phyloP scores from a whole-genome alignment of 2,113 vertebrate genomes.

The Paracanthobrama guichenoti region DNA sequence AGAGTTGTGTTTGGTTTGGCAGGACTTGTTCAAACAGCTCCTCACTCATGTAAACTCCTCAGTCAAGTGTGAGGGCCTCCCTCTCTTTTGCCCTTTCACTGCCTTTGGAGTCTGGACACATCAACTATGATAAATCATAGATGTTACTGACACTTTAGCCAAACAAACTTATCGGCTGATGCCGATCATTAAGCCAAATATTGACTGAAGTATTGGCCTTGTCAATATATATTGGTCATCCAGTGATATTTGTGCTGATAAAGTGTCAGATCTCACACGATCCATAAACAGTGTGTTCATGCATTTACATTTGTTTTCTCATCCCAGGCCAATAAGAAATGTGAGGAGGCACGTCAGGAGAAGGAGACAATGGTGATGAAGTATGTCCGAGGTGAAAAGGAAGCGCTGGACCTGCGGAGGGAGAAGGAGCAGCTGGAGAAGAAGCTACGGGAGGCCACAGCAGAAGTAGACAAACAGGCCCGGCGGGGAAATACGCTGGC shows the following conservation, averaged over 20 bases:
- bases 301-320: neutral
- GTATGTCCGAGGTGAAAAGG: constrained; percentile 96
- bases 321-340: constrained; percentile 88
- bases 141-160: too few species aligned
- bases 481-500: constrained; percentile 89
- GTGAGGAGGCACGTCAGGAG: constrained; percentile 93
- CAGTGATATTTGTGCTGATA: neutral
- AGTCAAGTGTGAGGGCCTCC: constrained; percentile 36
- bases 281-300: neutral
- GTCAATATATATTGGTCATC: too few species aligned
- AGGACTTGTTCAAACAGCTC: neutral
- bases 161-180: too few species aligned
- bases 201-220: too few species aligned
- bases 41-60: constrained; percentile 49
- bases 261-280: neutral
- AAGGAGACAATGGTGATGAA: constrained; percentile 99
- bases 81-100: neutral
- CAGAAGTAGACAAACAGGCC: constrained; percentile 91
- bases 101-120: neutral
- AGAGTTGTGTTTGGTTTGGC: neutral
- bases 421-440: constrained; percentile 93
- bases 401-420: constrained; percentile 92
- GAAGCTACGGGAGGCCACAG: constrained; percentile 88
- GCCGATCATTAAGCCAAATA: too few species aligned
- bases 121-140: neutral